These are phyloP conservation scores for Arizona elegans DNA, from an alignment of 2,113 vertebrate genomes.

Conservation along the genomic window DNA sequence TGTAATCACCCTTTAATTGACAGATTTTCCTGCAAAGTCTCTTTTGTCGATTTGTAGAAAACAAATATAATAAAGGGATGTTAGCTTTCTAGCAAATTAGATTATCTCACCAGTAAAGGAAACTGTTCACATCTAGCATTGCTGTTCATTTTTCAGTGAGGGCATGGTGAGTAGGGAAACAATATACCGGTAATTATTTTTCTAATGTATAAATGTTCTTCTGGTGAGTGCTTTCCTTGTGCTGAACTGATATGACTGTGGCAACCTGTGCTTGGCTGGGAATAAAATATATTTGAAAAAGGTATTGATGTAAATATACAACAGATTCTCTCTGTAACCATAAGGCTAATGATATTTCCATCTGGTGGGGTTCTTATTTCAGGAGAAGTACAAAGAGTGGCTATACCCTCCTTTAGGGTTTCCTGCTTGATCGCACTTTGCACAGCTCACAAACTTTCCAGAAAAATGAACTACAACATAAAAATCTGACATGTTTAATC, in stretches of 20 bases:
- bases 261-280: background rate
- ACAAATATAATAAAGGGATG: background rate
- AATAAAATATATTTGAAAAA: constrained; percentile 32
- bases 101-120: background rate
- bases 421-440: background rate
- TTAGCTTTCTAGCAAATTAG: background rate
- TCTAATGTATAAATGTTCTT: constrained; percentile 1
- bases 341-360: constrained; percentile 31
- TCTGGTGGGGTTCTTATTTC: background rate
- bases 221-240: constrained; percentile 10
- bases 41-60: background rate
- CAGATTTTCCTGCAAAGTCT: background rate
- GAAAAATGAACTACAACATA: background rate
- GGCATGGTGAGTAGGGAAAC: background rate
- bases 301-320: constrained; percentile 38
- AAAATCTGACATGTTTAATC: background rate
- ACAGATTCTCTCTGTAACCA: constrained; percentile 34
- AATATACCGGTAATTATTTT: background rate
- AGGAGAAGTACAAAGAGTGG: background rate
- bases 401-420: background rate
- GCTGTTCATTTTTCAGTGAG: background rate
- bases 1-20: background rate
- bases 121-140: background rate
- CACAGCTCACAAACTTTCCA: background rate
- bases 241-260: background rate